A percentile compares a stretch with the other conserved stretches of the same genome.
Conservation (phyloP, 1,140 invertebrate species). For the Drosophila eugracilis region DNA sequence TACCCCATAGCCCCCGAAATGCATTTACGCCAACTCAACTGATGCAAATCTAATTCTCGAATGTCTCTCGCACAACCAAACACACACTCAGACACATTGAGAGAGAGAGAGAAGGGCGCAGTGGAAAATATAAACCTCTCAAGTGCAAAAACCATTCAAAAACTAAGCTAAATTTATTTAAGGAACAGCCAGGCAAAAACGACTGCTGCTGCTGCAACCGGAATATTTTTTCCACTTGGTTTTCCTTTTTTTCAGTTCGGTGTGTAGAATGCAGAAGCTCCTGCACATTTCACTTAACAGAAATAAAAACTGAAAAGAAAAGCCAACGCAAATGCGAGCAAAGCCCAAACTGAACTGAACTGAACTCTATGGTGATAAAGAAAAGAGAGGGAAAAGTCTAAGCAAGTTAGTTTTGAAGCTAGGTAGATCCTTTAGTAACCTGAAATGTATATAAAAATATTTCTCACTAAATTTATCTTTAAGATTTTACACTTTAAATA, state of each 20-base stretch:
- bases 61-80: conserved; percentile 22
- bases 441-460: background rate
- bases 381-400: conserved; percentile 3
- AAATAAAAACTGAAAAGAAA: conserved; percentile 83
- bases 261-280: conserved; percentile 11
- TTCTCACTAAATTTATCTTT: background rate
- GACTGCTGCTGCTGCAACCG: conserved; percentile 24
- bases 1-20: conserved; percentile 76
- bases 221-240: conserved; percentile 44
- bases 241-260: conserved; percentile 21
- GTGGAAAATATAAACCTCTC: conserved; percentile 80
- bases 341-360: conserved; percentile 68
- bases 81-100: conserved; percentile 1
- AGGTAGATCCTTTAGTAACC: background rate
- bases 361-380: conserved; percentile 27
- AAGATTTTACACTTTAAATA: too few species aligned
- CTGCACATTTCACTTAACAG: conserved; percentile 80
- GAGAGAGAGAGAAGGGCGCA: too few species aligned
- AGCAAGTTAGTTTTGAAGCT: background rate
- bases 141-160: conserved; percentile 83
- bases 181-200: conserved; percentile 52
- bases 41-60: conserved; percentile 79
- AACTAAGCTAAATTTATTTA: conserved; percentile 83
- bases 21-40: conserved; percentile 82
- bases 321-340: conserved; percentile 81